Base-by-base conservation (phyloP, 2,113 vertebrate genomes). In the Geococcyx californianus region DNA sequence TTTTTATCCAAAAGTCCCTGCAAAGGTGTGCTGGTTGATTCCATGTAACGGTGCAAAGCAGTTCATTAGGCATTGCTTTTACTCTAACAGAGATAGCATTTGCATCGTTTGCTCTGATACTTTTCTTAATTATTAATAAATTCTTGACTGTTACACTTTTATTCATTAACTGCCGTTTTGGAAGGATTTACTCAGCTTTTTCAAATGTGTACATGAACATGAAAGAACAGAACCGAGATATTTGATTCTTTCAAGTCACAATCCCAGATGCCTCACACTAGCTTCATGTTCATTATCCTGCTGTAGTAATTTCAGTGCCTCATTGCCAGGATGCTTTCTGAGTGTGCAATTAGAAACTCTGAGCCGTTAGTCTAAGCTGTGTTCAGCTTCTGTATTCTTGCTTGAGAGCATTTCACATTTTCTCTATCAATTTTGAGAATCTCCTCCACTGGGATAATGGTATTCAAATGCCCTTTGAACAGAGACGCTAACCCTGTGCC, bases 101-200 rank as follows among this genome's bases (percentile, higher is more conserved):
- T 77, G 75, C 59, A 73, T 76, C 63, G 34, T 69, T 82, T 87
- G 40, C 74, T 96, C 77, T 87, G 87, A 96, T 94, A 62, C 47
- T 78, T 85, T 72, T 92, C 90, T 87, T 78, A 82, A 55, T 47
- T 62, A 52, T 81, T 93, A 81, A 95, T 92, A 92, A 88, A 62
- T 76, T 73, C 75, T 66, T 92, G 72, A 44, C 68, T 58, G 67
- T 88, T 91, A 85, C 59, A 67, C 79, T 86, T 94, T 79, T 83
- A 91, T 92, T 94, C 92, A 85, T 93, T 92, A 95, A 83, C 49
- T 85, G 83, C 49, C 36, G 54, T 94, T 93, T 34, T 73, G 75
- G 85, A 95, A 90, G 67, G 63, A 87, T 80, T 2, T 1, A 54
- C 73, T 93, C 82, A 77, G 76, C 72, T 84, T 83, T 94, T 89